Base-by-base conservation (phyloP, 1,140 invertebrate genomes). In the Teleopsis dalmanni region DNA sequence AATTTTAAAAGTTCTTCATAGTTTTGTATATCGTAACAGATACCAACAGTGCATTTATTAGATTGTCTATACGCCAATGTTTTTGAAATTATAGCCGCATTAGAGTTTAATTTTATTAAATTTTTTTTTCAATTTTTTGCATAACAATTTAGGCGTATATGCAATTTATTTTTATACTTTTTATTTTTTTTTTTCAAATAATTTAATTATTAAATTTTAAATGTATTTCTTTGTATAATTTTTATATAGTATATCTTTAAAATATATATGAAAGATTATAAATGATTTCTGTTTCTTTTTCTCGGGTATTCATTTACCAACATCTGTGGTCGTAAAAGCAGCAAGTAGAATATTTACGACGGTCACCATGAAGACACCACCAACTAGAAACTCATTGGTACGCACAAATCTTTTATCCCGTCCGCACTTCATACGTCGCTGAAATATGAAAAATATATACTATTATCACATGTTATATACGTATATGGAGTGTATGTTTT, bases 291-390 rank as follows among this genome's bases (percentile, higher is more conserved):
- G 21, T 5, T 22, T 7, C 19, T n/a, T n/a, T n/a, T n/a, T n/a
- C n/a, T n/a, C n/a, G n/a, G n/a, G n/a, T n/a, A n/a, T n/a, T 34
- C 48, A 43, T 18, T 29, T 34, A 23, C 22, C 38, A 9, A 14
- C 37, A 13, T 61, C 60, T 22, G 65, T 73, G 8, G 81, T 75
- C 26, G 80, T 82, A 52, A 84, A 84, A 18, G 79, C 75, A 6
- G 80, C 80, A 19, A 83, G 74, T 21, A 85, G 75, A 22, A 85
- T 76, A 52, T 85, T 85, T 41, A 83, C 76, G 9, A 83, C 76
- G 4, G 81, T 81, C 26, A 84, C 78, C 16, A 84, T 53, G 57
- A 84, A 84, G 7, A 84, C 73, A 19, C 78, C 76, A 31, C 78
- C 68, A 0, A 82, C 71, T 0, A 82, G 75, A 22, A 81, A 74